Conservation (phyloP, 2,113 vertebrate genomes). For the Pelusios castaneus region DNA sequence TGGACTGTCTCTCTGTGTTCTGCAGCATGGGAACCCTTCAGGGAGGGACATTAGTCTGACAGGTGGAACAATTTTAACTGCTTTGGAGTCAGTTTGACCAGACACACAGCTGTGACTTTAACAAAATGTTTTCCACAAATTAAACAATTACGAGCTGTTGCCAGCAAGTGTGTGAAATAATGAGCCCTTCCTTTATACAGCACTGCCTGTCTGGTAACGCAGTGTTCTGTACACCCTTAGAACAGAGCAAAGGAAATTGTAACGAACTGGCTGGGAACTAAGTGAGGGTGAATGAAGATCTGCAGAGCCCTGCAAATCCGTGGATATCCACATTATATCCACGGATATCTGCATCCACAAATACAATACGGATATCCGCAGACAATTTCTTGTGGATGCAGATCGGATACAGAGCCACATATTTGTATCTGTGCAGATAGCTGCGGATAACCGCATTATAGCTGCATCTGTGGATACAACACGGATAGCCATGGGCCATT, state of each 20-base stretch:
- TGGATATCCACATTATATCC: too few relatives aligned
- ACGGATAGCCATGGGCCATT: too few relatives aligned
- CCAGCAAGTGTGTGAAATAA: not conserved
- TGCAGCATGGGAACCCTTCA: not conserved
- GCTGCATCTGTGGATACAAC: too few relatives aligned
- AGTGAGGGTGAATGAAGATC: not conserved
- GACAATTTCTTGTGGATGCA: too few relatives aligned
- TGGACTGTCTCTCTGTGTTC: not conserved
- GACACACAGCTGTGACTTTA: not conserved
- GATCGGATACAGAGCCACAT: too few relatives aligned
- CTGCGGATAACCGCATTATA: too few relatives aligned
- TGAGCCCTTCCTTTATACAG: not conserved
- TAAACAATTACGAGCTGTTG: not conserved
- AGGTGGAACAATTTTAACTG: not conserved
- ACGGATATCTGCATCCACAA: too few relatives aligned
- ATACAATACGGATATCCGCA: too few relatives aligned
- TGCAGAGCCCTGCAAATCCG: not conserved
- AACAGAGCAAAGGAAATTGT: not conserved
- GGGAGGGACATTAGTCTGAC: not conserved
- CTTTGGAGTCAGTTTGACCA: not conserved
- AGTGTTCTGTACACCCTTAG: not conserved
- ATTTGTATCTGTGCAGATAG: too few relatives aligned
- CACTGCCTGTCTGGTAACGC: not conserved
- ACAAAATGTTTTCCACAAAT: not conserved
- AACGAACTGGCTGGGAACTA: not conserved